Conservation (phyloP, 2,113 vertebrate genomes). For the Platysternon megacephalum region DNA sequence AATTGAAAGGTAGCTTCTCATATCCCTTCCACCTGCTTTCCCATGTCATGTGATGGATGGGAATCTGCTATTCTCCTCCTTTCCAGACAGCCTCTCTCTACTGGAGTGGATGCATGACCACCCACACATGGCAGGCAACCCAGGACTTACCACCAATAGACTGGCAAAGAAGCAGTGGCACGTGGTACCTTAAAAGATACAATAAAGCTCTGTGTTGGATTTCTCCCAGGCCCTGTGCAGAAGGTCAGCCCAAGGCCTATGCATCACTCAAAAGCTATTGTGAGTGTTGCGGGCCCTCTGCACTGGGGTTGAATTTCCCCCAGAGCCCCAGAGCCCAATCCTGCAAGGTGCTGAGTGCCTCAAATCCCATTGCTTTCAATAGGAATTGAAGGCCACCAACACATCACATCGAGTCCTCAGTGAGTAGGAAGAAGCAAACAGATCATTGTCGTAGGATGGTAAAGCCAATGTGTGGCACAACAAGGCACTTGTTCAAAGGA, state of each 20-base stretch:
- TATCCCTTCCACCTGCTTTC: conserved; percentile 70
- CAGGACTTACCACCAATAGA: neutral
- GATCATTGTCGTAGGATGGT: conserved; percentile 61
- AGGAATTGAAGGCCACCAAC: conserved; percentile 23
- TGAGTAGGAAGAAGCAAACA: conserved; percentile 63
- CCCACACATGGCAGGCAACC: neutral
- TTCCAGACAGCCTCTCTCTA: neutral
- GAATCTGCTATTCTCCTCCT: conserved; percentile 24
- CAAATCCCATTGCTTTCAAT: neutral
- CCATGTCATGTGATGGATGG: conserved; percentile 38
- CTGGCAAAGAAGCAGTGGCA: neutral
- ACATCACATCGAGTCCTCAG: conserved; percentile 8
- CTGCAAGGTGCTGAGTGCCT: neutral
- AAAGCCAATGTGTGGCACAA: conserved; percentile 5
- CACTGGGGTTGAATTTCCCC: neutral
- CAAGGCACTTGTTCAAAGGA: neutral
- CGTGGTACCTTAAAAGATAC: neutral
- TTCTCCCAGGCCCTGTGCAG: neutral
- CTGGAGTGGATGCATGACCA: neutral
- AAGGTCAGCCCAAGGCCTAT: neutral
- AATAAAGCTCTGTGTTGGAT: neutral
- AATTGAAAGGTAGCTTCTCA: conserved; percentile 70
- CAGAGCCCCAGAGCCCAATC: neutral
- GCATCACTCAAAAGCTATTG: neutral
- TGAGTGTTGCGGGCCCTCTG: neutral